Base-by-base conservation (phyloP, 2,113 vertebrate species). In the Aptenodytes forsteri region DNA sequence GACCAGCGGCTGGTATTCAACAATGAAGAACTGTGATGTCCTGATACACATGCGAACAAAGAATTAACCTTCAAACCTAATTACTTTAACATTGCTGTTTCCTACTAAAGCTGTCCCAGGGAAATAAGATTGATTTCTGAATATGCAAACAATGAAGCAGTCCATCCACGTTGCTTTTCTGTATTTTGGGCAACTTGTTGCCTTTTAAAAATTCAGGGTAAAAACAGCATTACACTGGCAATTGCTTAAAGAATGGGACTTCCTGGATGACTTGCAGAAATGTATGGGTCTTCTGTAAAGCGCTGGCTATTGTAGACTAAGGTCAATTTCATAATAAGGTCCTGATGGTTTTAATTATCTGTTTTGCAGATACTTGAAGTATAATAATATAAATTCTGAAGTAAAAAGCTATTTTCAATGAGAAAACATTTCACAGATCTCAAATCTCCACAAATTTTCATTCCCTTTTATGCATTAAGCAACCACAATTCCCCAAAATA, bases 81-180 rank as follows among this genome's bases (percentile, higher is more conserved):
- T 66, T 70, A 69, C 16, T 5, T 75, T 69, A 92, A 36, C 81
- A 36, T 12, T 78, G 76, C 71, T 88, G 46, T 49, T 92, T 44
- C 27, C 65, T 66, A 26, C 90, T 81, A 56, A 81, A 78, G 67
- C 77, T 59, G 49, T 70, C 66, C 65, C 59, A 58, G 40, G 69
- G 75, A 96, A 94, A 47, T 46, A 56, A 85, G 52, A 87, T 21
- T 92, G 75, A 94, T 82, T 94, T 96, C 66, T 80, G 58, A 87
- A 81, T 59, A 75, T 84, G 85, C 55, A 90, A 84, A 89, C 4
- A 4, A 81, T 79, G 59, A 79, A 61, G 47, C 12, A 56, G 56
- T 61, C 34, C 10, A 42, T 69, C 95, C 47, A 49, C 0, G 3
- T 29, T 79, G 69, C 36, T 81, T 12, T 40, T 79, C 25, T 21